Base-by-base conservation (phyloP, 1,140 invertebrate species). In the Spodoptera litura region DNA sequence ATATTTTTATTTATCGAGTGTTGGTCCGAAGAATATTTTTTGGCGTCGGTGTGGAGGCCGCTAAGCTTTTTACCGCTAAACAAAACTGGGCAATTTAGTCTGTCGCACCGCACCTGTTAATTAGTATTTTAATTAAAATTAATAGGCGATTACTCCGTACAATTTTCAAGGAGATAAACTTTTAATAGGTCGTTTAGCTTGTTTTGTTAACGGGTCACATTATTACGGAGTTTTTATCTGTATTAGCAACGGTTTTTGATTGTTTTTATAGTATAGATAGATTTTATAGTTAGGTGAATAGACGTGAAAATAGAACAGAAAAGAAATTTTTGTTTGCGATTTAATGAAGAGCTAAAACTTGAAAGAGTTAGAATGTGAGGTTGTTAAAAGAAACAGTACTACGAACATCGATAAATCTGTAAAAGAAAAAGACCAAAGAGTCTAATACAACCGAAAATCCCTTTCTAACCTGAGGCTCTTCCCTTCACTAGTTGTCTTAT, bases 71-170 rank as follows among this genome's bases (percentile, higher is more conserved):
- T 89, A 89, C 89, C 83, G 61, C 78, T 78, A 81, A 72, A 74
- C 79, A 88, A 88, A 89, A 85, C 89, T 84, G 86, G 84, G 87
- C 81, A 91, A 93, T 94, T 92, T 90, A 88, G 87, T 78, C 81
- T 85, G 89, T 89, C 87, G 87, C 87, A 83, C 80, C 84, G 83
- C 79, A 81, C 64, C 77, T 82, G 88, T 92, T 94, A 90, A 92
- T 94, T 91, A 92, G 89, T 87, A 87, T 89, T 91, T 90, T 91
- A 93, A 94, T 93, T 88, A 90, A 92, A 92, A 94, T 94, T 92
- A 93, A 94, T 93, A 87, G 91, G 82, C 85, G 85, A 93, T 91
- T 93, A 92, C 87, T 89, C 85, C 58, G 82, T 58, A 78, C 78
- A 85, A 87, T 87, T 89, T 88, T 81, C 80, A 87, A 85, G 83